These are phyloP conservation scores for Leptinotarsa undecemlineata DNA, from an alignment of 1,140 invertebrate genomes.

Conservation along the genomic window DNA sequence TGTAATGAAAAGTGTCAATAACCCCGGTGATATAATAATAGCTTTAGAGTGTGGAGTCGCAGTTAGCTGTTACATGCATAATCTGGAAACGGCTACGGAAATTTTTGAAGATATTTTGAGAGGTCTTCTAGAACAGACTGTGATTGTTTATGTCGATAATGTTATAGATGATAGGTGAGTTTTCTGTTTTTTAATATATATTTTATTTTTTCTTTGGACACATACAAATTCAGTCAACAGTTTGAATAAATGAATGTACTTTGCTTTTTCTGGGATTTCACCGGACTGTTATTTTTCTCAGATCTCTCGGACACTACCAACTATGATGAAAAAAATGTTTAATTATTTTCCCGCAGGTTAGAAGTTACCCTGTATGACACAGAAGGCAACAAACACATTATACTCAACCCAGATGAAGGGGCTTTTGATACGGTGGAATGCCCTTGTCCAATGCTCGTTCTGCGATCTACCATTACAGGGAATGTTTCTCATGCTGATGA, in stretches of 20 bases:
- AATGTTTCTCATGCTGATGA: slow-evolving; percentile 56
- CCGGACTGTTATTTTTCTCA: no score
- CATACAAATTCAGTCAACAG: no score
- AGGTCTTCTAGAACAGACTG: slow-evolving; percentile 40
- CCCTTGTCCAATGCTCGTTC: slow-evolving; percentile 62
- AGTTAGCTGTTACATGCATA: slow-evolving; percentile 44
- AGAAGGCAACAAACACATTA: slow-evolving; percentile 62
- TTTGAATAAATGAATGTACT: no score
- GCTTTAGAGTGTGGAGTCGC: slow-evolving; percentile 38
- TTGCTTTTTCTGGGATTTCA: no score
- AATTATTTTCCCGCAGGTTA: slow-evolving; percentile 54
- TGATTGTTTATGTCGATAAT: slow-evolving; percentile 63
- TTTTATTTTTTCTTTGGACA: neutral
- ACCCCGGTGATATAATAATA: slow-evolving; percentile 44
- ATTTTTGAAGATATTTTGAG: slow-evolving; percentile 53
- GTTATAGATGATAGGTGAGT: slow-evolving; percentile 51
- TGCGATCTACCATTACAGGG: slow-evolving; percentile 58
- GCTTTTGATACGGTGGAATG: slow-evolving; percentile 58
- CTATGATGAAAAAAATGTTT: no score
- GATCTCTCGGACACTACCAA: no score
- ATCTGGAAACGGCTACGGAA: slow-evolving; percentile 42
- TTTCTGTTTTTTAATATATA: neutral
- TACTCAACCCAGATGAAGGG: slow-evolving; percentile 57
- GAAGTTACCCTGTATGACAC: slow-evolving; percentile 62
- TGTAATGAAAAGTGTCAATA: slow-evolving; percentile 41